Evolutionary conservation across 2,113 vertebrate species (phyloP).

Genomic region (Esox niger): DNA sequence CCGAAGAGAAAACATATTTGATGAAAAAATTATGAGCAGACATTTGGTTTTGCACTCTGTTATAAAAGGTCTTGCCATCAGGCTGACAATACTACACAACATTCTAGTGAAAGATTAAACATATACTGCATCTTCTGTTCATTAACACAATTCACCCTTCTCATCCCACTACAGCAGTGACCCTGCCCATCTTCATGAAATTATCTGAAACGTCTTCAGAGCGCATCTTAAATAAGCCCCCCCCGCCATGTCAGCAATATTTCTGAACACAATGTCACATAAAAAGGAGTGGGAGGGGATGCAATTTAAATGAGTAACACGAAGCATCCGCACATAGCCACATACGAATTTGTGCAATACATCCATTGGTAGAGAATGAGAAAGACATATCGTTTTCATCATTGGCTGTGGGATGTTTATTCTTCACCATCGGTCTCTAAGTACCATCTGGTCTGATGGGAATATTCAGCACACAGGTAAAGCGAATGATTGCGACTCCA

Average conservation of each 20-base stretch:
- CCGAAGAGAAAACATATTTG: too few relatives aligned
- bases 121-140: too few relatives aligned
- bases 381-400: not conserved
- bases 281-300: not conserved
- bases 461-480: slow-evolving; percentile 1
- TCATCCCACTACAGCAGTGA: too few relatives aligned
- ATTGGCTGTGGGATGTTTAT: not conserved
- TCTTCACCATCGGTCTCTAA: not conserved
- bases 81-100: too few relatives aligned
- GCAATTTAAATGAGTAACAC: not conserved
- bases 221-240: too few relatives aligned
- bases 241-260: not conserved
- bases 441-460: not conserved
- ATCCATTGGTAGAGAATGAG: not conserved
- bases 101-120: too few relatives aligned
- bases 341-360: not conserved
- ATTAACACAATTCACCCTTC: too few relatives aligned
- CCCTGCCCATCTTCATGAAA: too few relatives aligned
- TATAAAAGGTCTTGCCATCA: too few relatives aligned
- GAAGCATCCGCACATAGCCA: not conserved
- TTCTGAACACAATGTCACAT: not conserved
- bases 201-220: too few relatives aligned
- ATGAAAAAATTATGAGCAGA: too few relatives aligned
- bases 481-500: not conserved
- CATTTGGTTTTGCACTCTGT: too few relatives aligned